Base-by-base conservation (phyloP, 1,140 invertebrate species). In the Cydia strobilella region DNA sequence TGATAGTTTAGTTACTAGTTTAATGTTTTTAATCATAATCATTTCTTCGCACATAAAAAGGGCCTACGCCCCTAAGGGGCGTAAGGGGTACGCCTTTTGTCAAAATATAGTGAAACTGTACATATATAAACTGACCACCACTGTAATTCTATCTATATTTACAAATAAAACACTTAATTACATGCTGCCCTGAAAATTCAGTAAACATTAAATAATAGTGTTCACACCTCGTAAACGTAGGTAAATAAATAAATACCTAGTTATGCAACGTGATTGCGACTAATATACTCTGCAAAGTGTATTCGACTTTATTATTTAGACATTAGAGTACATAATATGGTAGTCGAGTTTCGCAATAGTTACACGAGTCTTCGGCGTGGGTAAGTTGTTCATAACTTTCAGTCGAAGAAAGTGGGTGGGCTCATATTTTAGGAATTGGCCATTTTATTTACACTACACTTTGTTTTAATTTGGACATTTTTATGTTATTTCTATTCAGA, bases 221-320 rank as follows among this genome's bases (percentile, higher is more conserved):
- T 66, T 66, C 63, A 35, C 63, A n/a, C 63, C 27, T 66, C 63
- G 27, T 66, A 66, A 66, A 66, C 23, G 63, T 66, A 63, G 3
- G 62, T 27, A 65, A 65, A 35, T 66, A 66, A 66, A 66, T 31
- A 66, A 66, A 25, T 3, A 25, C 23, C 18, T 62, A n/a, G n/a
- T n/a, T n/a, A 27, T 63, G 62, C 62, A 25, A 35, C 25, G 18
- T 6, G 10, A 66, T 66, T 31, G 63, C n/a, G 18, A 12, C 20
- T 23, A 23, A 10, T 5, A 31, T 0, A 45, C 12, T 13, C 23
- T 63, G 25, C 13, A 23, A 66, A 35, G 13, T 66, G 13, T 15
- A 66, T 27, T 31, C 1, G 35, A 66, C 63, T 31, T 31, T 18
- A 35, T 31, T 31, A 31, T 18, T 12, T 6, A 31, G 3, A 20